Percentiles rank a stretch among this genome's conserved stretches.
These are phyloP conservation scores for Leptinotarsa lineolata DNA, from an alignment of 1,140 invertebrate genomes.

Conservation along the genomic window DNA sequence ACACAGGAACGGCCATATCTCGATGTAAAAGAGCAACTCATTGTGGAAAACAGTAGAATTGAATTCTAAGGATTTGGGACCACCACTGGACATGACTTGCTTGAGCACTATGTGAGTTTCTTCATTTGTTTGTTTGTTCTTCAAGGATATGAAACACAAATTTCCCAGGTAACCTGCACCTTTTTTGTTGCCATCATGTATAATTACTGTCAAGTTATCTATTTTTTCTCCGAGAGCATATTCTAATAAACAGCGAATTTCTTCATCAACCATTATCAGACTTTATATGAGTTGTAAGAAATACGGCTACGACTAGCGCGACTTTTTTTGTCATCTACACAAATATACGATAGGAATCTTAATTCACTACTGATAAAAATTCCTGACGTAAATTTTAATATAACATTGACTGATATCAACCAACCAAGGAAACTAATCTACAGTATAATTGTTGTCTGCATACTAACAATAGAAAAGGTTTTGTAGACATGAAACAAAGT, in stretches of 20 bases:
- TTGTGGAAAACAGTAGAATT: background rate
- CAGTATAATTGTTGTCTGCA: too few species aligned
- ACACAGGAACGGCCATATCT: background rate
- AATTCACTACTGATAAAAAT: background rate
- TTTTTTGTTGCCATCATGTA: slow-evolving; percentile 11
- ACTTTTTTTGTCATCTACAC: background rate
- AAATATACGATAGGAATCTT: too few species aligned
- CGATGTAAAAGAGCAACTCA: slow-evolving; percentile 16
- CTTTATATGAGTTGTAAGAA: too few species aligned
- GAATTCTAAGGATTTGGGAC: slow-evolving; percentile 2
- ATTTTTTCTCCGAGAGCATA: background rate
- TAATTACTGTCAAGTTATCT: background rate
- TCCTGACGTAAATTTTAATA: background rate
- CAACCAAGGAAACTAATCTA: too few species aligned
- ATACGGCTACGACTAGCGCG: too few species aligned
- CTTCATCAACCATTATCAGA: background rate
- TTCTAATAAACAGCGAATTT: slow-evolving; percentile 11
- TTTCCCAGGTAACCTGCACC: slow-evolving; percentile 11
- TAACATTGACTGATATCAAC: too few species aligned
- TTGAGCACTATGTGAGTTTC: slow-evolving; percentile 15
- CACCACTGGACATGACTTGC: background rate
- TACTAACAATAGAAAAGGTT: too few species aligned
- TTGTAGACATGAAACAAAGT: too few species aligned
- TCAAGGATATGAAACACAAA: slow-evolving; percentile 6
- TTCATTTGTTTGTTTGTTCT: slow-evolving; percentile 10